Conservation (phyloP, 2,888 invertebrate genomes). For the Drosophila eohydei region DNA sequence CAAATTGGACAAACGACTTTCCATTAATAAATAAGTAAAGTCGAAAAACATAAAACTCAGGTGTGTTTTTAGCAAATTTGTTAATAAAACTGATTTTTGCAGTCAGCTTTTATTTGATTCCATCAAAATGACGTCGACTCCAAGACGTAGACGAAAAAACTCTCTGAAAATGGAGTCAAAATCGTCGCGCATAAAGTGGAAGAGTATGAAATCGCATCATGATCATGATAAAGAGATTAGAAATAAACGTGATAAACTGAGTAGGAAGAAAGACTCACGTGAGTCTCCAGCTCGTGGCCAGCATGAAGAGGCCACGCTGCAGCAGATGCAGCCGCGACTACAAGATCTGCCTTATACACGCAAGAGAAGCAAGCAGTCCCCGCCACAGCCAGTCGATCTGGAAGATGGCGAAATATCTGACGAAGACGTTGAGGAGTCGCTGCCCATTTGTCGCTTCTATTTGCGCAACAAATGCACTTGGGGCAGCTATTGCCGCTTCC, state of each 20-base stretch:
- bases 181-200: not conserved
- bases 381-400: not conserved
- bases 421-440: not conserved
- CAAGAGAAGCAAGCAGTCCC: too few relatives aligned
- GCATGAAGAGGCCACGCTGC: too few relatives aligned
- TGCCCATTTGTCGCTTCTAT: constrained; percentile 41
- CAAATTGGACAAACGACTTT: not conserved
- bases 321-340: not conserved
- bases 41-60: not conserved
- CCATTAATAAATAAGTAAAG: too few relatives aligned
- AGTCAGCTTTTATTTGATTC: not conserved
- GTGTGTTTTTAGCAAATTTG: not conserved
- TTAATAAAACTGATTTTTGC: not conserved
- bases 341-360: not conserved
- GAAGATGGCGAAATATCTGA: constrained; percentile 58
- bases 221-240: not conserved
- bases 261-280: not conserved
- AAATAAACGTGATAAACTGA: too few relatives aligned
- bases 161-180: not conserved
- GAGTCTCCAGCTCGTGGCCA: not conserved
- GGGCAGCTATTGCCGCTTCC: constrained; percentile 42
- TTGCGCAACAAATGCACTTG: constrained; percentile 33
- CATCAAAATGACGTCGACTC: not conserved
- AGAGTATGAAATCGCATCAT: not conserved
- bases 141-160: not conserved